phyloP scores from a whole-genome alignment of 2,888 invertebrate species.

The Ferdinandea cuprea region DNA sequence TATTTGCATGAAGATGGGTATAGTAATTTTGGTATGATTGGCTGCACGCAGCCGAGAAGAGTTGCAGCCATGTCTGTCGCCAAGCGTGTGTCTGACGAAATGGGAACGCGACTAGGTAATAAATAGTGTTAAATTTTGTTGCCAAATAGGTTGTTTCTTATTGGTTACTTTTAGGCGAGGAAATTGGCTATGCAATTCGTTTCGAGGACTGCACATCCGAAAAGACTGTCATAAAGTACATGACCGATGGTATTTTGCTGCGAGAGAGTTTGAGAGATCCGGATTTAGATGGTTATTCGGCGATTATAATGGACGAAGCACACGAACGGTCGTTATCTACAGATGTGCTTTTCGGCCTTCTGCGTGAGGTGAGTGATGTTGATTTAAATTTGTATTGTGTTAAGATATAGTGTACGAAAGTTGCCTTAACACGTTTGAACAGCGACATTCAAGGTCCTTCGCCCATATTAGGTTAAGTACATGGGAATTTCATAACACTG shows the following conservation, averaged over 20 bases:
- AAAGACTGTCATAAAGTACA: constrained; percentile 97
- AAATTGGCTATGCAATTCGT: constrained; percentile 99
- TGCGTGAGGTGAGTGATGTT: constrained; percentile 90
- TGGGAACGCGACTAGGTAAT: constrained; percentile 92
- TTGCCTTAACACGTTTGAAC: no score
- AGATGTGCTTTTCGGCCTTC: constrained; percentile 97
- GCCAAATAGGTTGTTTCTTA: background rate
- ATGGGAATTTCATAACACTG: no score
- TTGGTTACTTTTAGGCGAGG: constrained; percentile 85
- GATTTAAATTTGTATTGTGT: no score
- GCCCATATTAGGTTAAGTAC: no score
- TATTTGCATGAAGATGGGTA: constrained; percentile 99
- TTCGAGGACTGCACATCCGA: constrained; percentile 99
- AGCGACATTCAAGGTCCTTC: no score
- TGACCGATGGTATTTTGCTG: constrained; percentile 99
- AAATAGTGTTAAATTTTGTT: background rate
- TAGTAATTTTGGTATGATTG: constrained; percentile 95
- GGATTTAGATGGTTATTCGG: constrained; percentile 98
- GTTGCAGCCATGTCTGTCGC: constrained; percentile 99
- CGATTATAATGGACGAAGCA: constrained; percentile 99
- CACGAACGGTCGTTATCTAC: constrained; percentile 99
- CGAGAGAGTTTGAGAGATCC: constrained; percentile 98
- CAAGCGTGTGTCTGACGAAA: constrained; percentile 99
- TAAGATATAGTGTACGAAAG: no score
- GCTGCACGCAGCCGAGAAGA: constrained; percentile 98